A percentile compares a stretch with the other conserved stretches of the same genome.
Conservation (phyloP, 2,888 invertebrate species). For the Cataglyphis albicans region DNA sequence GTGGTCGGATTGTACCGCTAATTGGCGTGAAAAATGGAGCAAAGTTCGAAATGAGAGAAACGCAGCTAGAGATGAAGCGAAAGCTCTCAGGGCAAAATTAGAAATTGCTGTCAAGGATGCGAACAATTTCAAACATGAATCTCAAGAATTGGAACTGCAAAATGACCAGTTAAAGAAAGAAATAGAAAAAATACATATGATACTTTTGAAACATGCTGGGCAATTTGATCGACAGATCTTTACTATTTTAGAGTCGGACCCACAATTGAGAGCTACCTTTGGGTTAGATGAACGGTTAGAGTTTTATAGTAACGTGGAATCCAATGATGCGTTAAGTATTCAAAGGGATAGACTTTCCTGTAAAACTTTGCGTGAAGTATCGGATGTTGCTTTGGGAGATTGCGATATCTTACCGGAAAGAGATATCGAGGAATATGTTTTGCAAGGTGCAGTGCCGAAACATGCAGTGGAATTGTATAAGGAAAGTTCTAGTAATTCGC, state of each 20-base stretch:
- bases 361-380: conserved; percentile 75
- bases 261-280: conserved; percentile 80
- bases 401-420: conserved; percentile 75
- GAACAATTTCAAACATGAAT: conserved; percentile 91
- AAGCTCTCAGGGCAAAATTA: conserved; percentile 92
- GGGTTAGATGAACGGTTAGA: conserved; percentile 81
- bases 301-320: conserved; percentile 80
- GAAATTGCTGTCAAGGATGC: conserved; percentile 93
- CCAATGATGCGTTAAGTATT: conserved; percentile 65
- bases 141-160: conserved; percentile 92
- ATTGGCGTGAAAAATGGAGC: conserved; percentile 98
- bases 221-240: conserved; percentile 88
- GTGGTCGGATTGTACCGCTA: conserved; percentile 99
- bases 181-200: conserved; percentile 92
- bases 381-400: conserved; percentile 57
- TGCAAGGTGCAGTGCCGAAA: conserved; percentile 89
- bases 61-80: conserved; percentile 95
- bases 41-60: conserved; percentile 97
- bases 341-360: conserved; percentile 70
- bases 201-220: conserved; percentile 90
- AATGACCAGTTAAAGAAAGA: conserved; percentile 92
- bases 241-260: conserved; percentile 82
- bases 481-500: conserved; percentile 81
- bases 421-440: conserved; percentile 88
- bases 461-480: conserved; percentile 87